These are phyloP conservation scores for Chunga burmeisteri DNA, from an alignment of 2,113 vertebrate species.

Conservation along the genomic window DNA sequence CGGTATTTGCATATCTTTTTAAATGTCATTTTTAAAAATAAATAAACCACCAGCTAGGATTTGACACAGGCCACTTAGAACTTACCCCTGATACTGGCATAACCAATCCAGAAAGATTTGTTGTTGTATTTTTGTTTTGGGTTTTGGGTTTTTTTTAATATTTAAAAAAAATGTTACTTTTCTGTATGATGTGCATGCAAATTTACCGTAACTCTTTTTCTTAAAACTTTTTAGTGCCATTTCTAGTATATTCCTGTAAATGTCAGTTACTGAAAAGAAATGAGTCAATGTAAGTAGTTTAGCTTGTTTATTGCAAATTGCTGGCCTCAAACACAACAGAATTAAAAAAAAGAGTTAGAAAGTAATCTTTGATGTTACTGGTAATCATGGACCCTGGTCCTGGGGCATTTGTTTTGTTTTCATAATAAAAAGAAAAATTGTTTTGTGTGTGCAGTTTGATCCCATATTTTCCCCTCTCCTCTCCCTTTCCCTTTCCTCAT, in stretches of 20 bases:
- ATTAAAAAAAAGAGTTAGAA: constrained; percentile 65
- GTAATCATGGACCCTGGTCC: constrained; percentile 86
- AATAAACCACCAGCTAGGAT: background rate
- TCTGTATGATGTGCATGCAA: constrained; percentile 95
- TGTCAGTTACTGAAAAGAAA: constrained; percentile 80
- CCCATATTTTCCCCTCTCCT: background rate
- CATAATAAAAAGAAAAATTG: constrained; percentile 88
- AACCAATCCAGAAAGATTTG: constrained; percentile 46
- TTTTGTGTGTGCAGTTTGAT: constrained; percentile 9
- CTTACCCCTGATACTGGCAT: constrained; percentile 27
- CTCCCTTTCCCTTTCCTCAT: background rate
- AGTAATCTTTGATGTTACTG: constrained; percentile 89
- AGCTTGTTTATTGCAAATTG: constrained; percentile 80
- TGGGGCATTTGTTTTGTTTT: constrained; percentile 88
- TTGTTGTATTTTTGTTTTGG: constrained; percentile 39
- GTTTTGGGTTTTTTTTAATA: constrained; percentile 78
- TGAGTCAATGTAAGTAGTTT: constrained; percentile 81
- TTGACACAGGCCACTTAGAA: background rate
- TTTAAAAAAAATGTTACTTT: constrained; percentile 81
- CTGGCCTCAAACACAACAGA: constrained; percentile 75
- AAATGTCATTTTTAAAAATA: constrained; percentile 27
- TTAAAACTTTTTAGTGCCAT: constrained; percentile 88
- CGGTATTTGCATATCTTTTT: constrained; percentile 41
- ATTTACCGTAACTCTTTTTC: constrained; percentile 89
- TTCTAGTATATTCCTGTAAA: constrained; percentile 86